Conservation (phyloP, 2,888 invertebrate genomes). For the Encarsia formosa region DNA sequence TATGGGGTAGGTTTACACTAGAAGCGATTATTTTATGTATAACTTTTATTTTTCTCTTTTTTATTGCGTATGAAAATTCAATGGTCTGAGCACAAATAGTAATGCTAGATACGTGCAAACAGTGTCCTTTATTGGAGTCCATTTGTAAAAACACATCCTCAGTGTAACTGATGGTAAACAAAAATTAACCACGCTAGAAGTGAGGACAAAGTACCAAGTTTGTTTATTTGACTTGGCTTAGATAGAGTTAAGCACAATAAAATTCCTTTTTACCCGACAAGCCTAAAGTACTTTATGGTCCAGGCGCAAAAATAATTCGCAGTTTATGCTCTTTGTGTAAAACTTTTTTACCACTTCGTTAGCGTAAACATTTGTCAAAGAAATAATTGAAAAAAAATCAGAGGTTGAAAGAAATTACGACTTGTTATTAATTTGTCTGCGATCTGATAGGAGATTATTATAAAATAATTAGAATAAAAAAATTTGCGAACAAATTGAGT, state of each 20-base stretch:
- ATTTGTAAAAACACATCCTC: neutral
- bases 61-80: slow-evolving; percentile 16
- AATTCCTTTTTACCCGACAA: too few relatives aligned
- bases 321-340: too few relatives aligned
- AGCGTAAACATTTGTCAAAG: too few relatives aligned
- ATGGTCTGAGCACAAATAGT: slow-evolving; percentile 31
- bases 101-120: slow-evolving; percentile 20
- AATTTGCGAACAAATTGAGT: slow-evolving; percentile 21
- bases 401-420: slow-evolving; percentile 1
- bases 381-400: neutral
- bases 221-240: slow-evolving; percentile 19
- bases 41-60: slow-evolving; percentile 1
- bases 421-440: too few relatives aligned
- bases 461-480: slow-evolving; percentile 12
- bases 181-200: slow-evolving; percentile 3
- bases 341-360: too few relatives aligned
- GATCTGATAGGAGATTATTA: slow-evolving; percentile 15
- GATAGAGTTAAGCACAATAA: slow-evolving; percentile 15
- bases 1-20: too few relatives aligned
- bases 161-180: too few relatives aligned
- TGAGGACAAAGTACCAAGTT: slow-evolving; percentile 15
- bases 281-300: too few relatives aligned
- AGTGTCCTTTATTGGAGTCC: neutral
- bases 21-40: neutral
- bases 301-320: too few relatives aligned